Percentiles rank a stretch among this genome's conserved stretches.
These are phyloP conservation scores for Pherbina coryleti DNA, from an alignment of 2,888 invertebrate genomes.

Conservation along the genomic window DNA sequence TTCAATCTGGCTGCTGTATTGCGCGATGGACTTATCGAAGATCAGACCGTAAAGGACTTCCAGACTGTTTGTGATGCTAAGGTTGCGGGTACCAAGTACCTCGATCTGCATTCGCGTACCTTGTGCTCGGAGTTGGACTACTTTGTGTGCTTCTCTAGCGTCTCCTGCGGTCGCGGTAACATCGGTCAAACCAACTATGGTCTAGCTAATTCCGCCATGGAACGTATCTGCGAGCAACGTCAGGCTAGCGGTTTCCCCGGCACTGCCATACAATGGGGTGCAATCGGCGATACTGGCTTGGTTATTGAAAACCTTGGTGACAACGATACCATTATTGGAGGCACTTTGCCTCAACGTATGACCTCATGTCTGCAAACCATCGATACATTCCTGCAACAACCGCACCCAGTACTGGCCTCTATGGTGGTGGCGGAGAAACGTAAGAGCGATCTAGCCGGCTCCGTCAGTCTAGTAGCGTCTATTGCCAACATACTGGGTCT, in stretches of 20 bases:
- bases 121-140: conserved; percentile 86
- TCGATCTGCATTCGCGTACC: conserved; percentile 85
- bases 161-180: conserved; percentile 97
- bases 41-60: conserved; percentile 85
- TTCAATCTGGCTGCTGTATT: conserved; percentile 96
- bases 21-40: conserved; percentile 88
- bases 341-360: conserved; percentile 96
- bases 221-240: conserved; percentile 90
- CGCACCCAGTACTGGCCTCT: conserved; percentile 83
- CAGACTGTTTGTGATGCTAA: conserved; percentile 87
- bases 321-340: conserved; percentile 93
- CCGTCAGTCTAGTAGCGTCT: conserved; percentile 80
- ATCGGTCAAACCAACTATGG: conserved; percentile 98
- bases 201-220: conserved; percentile 97
- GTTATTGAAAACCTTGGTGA: conserved; percentile 90
- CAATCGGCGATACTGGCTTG: conserved; percentile 97
- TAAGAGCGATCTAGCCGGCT: conserved; percentile 73
- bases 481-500: conserved; percentile 92
- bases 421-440: conserved; percentile 91
- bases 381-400: conserved; percentile 91
- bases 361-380: conserved; percentile 91
- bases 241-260: conserved; percentile 88
- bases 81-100: conserved; percentile 83
- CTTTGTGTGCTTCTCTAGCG: conserved; percentile 96
- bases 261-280: conserved; percentile 97